Base-by-base conservation (phyloP, 2,888 invertebrate species). In the Dendrolimus houi region DNA sequence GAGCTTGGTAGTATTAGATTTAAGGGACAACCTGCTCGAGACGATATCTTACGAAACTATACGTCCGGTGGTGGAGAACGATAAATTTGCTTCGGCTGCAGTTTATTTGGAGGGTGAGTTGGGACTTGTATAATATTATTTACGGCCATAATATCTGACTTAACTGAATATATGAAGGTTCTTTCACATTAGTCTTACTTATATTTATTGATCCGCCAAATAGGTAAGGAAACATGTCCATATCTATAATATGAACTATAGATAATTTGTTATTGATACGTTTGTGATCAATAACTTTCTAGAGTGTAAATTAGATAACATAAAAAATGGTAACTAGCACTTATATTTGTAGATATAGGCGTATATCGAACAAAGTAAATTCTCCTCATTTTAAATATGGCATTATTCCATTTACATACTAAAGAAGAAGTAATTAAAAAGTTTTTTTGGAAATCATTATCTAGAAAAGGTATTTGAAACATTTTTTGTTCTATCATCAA, bases 51-150 rank as follows among this genome's bases (percentile, higher is more conserved):
- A 94, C 74, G 94, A 94, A 74, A 95, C 95, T 67, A 91, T 95
- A 68, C 92, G 94, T 68, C 94, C 95, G 52, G 93, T 96, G 74
- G 91, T 95, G 69, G 93, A 94, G 71, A 95, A 95, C 79, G 92
- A 96, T 75, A 94, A 94, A 87, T 94, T 94, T 74, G 86, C 89
- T 63, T 93, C 94, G 62, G 93, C 94, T 72, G 93, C 94, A 83
- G 93, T 96, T 77, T 93, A 94, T 79, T 87, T 96, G 71, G 94
- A 94, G 83, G 95, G 96, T 96, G 81, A 95, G 94, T 92, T 62
- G 52, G 60, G 66, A 69, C 62, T 71, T 67, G 68, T 63, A 59
- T 71, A 52, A 55, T 59, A 59, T 62, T 73, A 71, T 69, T 67
- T 69, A 72, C 63, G 61, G 29, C 60, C 61, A 64, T 67, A 68